Evolutionary conservation across 2,888 invertebrate species (phyloP), one percentile per base, ranked within the genome.

Genomic region (Lysandra bellargus): DNA sequence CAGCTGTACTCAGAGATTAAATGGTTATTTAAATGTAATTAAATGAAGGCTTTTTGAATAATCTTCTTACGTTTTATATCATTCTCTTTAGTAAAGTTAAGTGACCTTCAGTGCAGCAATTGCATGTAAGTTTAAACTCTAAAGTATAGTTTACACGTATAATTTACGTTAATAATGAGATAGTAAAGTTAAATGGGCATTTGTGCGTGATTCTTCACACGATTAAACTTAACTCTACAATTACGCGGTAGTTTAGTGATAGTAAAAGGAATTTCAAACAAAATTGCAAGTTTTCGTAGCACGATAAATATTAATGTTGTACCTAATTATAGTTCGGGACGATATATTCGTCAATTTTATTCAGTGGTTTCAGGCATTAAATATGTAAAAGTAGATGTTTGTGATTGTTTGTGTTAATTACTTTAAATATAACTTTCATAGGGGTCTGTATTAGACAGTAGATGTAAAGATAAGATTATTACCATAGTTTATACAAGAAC

Each of bases 281-380:
- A 44, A 75, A 76, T 76, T 49, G 57, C 33, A 53, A 76, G 76
- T 76, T 76, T 76, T 76, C 53, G 76, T 57, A 6, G 17, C 76
- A 57, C 49, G 44, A 75, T 76, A 57, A 53, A 57, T 74, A 76
- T 76, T 53, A 30, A 53, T 76, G 69, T 33, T 76, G 33, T 76
- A n/a, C n/a, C n/a, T n/a, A 76, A 76, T 76, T 76, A 53, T 57
- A 53, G 76, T 6, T 6, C 7, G 17, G 33, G 76, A 57, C 37
- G 57, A 75, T 49, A 49, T 49, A 23, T 75, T 44, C 23, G 14
- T 23, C 44, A 75, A 75, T 14, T 69, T 69, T 69, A 37, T 69
- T 37, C 33, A 1, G 33, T 69, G 17, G 14, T 37, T 64, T 30
- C 12, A 12, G 33, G 6, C 14, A 37, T 37, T 49, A 5, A 69